Base-by-base conservation (phyloP, 2,113 vertebrate species). In the Bambusicola thoracicus region DNA sequence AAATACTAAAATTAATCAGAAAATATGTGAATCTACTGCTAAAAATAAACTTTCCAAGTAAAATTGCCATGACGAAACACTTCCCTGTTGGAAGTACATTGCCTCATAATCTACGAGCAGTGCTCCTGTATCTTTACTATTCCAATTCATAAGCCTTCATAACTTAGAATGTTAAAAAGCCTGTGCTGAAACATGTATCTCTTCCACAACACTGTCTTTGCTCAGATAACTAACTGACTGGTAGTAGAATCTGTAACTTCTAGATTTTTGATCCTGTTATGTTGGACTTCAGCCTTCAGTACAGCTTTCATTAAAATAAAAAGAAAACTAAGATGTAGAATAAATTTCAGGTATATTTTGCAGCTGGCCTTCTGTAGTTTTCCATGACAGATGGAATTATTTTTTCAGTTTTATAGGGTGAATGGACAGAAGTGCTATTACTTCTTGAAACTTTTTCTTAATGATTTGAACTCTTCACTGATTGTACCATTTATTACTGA, bases 161-260 rank as follows among this genome's bases (percentile, higher is more conserved):
- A 25, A 65, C 49, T 89, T 56, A 22, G 17, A 4, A 13, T 84
- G 41, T 18, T 83, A 17, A 91, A 67, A 70, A 27, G 7, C n/a
- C 25, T 40, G 11, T 65, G 36, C 40, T 68, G 41, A 62, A 87
- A 85, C 2, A 14, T 6, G 1, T 4, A 20, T 68, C 36, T 76
- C 55, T 79, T 75, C 20, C 40, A 58, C 48, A 4, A 34, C 14
- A 5, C 15, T 48, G 5, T 24, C 41, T 81, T 77, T 67, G 20
- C 16, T 83, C 36, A 34, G 24, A 19, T 85, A 73, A 56, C 48
- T 85, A 69, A 43, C 43, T 91, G 62, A 6, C 5, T 36, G n/a
- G 12, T 51, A 69, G 14, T 0, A 0, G 11, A 48, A 44, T 4
- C 4, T 70, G 2, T 36, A 65, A 18, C 11, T 68, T 40, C 2